Base-by-base conservation (phyloP, 2,797 vertebrate genomes). In the Dromococcyx pavoninus region DNA sequence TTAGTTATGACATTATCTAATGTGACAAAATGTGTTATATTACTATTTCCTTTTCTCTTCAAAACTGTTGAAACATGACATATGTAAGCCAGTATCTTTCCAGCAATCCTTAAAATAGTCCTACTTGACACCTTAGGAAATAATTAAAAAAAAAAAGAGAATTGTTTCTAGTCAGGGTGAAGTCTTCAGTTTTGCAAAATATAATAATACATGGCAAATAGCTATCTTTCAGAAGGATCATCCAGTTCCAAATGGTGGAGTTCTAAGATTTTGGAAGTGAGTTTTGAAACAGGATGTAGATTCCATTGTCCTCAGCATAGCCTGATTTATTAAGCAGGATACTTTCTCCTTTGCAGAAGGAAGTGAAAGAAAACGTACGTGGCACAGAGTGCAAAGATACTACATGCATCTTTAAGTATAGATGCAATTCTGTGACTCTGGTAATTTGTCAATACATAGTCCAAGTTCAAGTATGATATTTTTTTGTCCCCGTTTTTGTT, bases 1-100 rank as follows among this genome's bases (percentile, higher is more conserved):
- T 98, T 97, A 94, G 94, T 95, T 97, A 97, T 97, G 96, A 96
- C 94, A 97, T 91, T 97, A 97, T 96, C 94, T 97, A 93, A 97
- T 95, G 91, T 97, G 97, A 97, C 95, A 96, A 97, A 97, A 96
- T 96, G 89, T 94, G 77, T 96, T 97, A 93, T 74, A 84, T 93
- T 96, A 94, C 85, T 97, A 96, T 97, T 97, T 97, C 88, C 77
- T 96, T 95, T 96, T 97, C 82, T 88, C 88, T 93, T 97, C 86
- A 91, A 95, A 97, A 97, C 85, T 96, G 94, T 83, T 94, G 95
- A 97, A 97, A 96, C 84, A 51, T 81, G 86, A 93, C 91, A 95
- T 87, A 94, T 69, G 39, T 64, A 90, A 95, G 60, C 74, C 80
- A 94, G 78, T 91, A 88, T 95, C 93, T 95, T 86, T 95, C 91